Evolutionary conservation across 2,113 vertebrate genomes (phyloP).

Genomic region (Paracanthobrama guichenoti): DNA sequence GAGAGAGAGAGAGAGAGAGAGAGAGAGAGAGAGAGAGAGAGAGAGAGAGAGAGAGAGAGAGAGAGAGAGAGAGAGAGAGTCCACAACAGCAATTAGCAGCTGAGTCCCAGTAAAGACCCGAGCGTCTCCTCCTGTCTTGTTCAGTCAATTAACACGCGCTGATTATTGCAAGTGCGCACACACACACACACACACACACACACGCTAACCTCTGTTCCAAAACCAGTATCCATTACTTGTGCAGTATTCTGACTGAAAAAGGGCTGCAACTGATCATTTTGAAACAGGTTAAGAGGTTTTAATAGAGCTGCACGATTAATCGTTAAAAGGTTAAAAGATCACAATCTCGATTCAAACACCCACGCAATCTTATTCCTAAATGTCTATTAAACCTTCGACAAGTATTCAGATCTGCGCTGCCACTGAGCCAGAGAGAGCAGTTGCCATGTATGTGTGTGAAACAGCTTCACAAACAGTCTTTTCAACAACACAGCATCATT

Average conservation of each 20-base stretch:
- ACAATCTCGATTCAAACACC: no score
- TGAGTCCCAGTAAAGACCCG: slow-evolving; percentile 80
- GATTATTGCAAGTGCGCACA: slow-evolving; percentile 39
- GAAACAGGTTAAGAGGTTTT: neutral
- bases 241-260: neutral
- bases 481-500: no score
- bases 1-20: slow-evolving; percentile 51
- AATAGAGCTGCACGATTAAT: neutral
- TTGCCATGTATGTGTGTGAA: no score
- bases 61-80: slow-evolving; percentile 68
- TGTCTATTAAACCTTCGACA: no score
- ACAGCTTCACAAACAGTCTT: no score
- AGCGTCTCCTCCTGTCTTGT: slow-evolving; percentile 78
- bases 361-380: no score
- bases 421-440: no score
- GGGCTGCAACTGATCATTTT: neutral
- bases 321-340: no score
- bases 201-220: slow-evolving; percentile 41
- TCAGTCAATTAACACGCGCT: slow-evolving; percentile 85
- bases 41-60: slow-evolving; percentile 29
- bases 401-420: no score
- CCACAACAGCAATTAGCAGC: slow-evolving; percentile 87
- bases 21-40: slow-evolving; percentile 50
- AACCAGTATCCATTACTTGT: neutral
- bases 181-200: slow-evolving; percentile 27